Evolutionary conservation across 2,797 vertebrate genomes (phyloP), one percentile per base, ranked within the genome.

Genomic region (Myotis vivesi): DNA sequence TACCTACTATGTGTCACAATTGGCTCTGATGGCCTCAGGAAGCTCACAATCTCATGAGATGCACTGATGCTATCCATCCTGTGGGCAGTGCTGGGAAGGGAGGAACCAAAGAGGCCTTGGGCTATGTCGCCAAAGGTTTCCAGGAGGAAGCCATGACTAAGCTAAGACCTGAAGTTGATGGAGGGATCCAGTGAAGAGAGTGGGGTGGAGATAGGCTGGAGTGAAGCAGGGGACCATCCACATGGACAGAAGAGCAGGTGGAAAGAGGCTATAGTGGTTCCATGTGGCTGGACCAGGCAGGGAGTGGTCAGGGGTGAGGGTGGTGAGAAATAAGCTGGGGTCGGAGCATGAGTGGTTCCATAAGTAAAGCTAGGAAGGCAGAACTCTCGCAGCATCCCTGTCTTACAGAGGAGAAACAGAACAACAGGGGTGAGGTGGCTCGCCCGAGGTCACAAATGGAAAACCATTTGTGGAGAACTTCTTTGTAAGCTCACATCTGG

Each of bases 401-500:
- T 10, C 62, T 68, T 46, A 79, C 2, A 66, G 46, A 72, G 49
- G 41, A 91, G 16, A 87, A 66, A 75, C 5, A 5, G 51, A 88
- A 22, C 13, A 4, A 10, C 1, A 4, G 72, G 88, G 36, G 53
- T 36, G 44, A 88, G 76, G 15, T 33, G 17, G 85, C 19, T 77
- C 81, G 2, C 4, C 33, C 6, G 51, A 76, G n/a, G 10, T 49
- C 77, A 66, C 41, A 73, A 15, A n/a, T 3, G 20, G 69, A 85
- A 69, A 87, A 36, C 64, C 51, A n/a, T 5, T 7, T 62, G 59
- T 30, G 13, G 59, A 30, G 28, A 62, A 19, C 46, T 87, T n/a
- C 59, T 89, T 59, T 46, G 23, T 33, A 83, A 95, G 33, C 59
- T 73, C 13, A 66, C 0, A 51, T 36, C 55, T 88, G 75, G 41